Base-by-base conservation (phyloP, 1,140 invertebrate genomes). In the Bombus confusus region DNA sequence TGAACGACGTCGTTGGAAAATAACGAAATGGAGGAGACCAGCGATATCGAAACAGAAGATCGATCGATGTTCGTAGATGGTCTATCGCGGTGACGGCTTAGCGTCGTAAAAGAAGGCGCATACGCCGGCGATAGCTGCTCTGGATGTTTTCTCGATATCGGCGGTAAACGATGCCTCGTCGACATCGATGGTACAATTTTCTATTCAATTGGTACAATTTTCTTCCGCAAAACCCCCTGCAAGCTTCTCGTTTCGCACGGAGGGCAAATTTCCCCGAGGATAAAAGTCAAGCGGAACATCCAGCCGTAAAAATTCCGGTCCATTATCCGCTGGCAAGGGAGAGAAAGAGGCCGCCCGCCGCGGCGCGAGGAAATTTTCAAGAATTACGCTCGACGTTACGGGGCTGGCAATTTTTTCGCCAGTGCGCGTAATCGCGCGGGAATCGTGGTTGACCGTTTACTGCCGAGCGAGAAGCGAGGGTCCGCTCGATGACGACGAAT, bases 401-500 rank as follows among this genome's bases (percentile, higher is more conserved):
- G 52, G 25, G 52, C 10, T 76, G 74, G 47, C 18, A 18, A 57
- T 76, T 59, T 31, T 76, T 76, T 39, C 52, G 71, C 37, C 39
- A 2, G 12, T 2, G 18, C 43, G 28, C 43, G 37, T 78, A 78
- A 78, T 78, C 75, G n/a, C 37, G 25, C 10, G 28, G 57, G 75
- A 77, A 77, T 77, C 37, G 59, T 82, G 57, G 87, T 86, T 84
- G 87, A 89, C 82, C 74, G 68, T 73, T 64, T 83, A 85, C 79
- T 75, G 83, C 87, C 87, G 79, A 41, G 75, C 57, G 52, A 41
- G 68, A 69, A 68, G 66, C 31, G 12, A 41, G n/a, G 31, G 43
- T 47, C 28, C 28, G 68, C 80, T 62, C 62, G 83, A 88, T 34
- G 74, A 88, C 85, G 87, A 88, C 88, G 87, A 89, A 87, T 89